Percentiles rank a stretch among this genome's conserved stretches.
These are phyloP conservation scores for Phymastichus coffea DNA, from an alignment of 1,140 invertebrate genomes.

Conservation along the genomic window DNA sequence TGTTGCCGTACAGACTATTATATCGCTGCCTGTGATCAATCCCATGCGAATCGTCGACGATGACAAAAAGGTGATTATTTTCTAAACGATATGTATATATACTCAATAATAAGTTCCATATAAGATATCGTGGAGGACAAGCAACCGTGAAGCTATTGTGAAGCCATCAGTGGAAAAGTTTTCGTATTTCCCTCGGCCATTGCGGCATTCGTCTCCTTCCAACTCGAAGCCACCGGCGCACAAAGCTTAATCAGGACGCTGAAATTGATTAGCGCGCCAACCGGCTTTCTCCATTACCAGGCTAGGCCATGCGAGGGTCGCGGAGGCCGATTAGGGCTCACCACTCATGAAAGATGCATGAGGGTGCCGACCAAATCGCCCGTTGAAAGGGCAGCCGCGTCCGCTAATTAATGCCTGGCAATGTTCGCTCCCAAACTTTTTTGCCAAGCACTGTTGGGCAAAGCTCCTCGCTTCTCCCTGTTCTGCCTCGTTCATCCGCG, in stretches of 20 bases:
- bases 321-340: constrained; percentile 5
- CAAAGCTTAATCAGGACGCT: constrained; percentile 6
- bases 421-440: too few species aligned
- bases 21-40: constrained; percentile 41
- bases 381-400: not conserved
- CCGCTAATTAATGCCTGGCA: constrained; percentile 18
- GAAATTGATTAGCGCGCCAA: constrained; percentile 22
- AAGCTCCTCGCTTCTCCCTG: too few species aligned
- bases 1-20: constrained; percentile 41
- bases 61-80: constrained; percentile 34
- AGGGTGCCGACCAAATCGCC: constrained; percentile 2
- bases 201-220: too few species aligned
- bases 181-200: too few species aligned
- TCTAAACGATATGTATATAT: too few species aligned
- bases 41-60: constrained; percentile 35
- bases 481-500: too few species aligned
- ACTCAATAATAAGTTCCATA: too few species aligned
- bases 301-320: not conserved
- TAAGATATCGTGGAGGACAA: too few species aligned
- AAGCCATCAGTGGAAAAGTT: too few species aligned
- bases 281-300: constrained; percentile 20
- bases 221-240: too few species aligned
- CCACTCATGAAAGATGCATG: constrained; percentile 23
- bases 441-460: too few species aligned
- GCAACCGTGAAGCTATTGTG: too few species aligned